A percentile compares a stretch with the other conserved stretches of the same genome.
phyloP scores from a whole-genome alignment of 2,888 invertebrate species.

The Selenia dentaria region DNA sequence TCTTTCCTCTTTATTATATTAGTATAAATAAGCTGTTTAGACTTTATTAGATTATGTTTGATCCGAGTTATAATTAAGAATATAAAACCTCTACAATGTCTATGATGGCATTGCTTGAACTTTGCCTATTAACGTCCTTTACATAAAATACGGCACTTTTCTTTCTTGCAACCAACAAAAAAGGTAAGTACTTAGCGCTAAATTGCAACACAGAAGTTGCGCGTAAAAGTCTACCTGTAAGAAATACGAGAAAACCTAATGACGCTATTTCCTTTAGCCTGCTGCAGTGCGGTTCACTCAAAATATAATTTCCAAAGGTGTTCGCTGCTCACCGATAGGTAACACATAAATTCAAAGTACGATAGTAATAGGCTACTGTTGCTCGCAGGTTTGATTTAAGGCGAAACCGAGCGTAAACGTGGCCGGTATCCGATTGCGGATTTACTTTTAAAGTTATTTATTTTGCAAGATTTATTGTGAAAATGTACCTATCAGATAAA shows the following conservation, averaged over 20 bases:
- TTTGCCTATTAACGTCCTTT: too few relatives aligned
- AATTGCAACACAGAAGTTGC: constrained; percentile 56
- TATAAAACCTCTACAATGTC: too few relatives aligned
- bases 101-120: too few relatives aligned
- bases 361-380: constrained; percentile 69
- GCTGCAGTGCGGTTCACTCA: constrained; percentile 69
- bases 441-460: constrained; percentile 35
- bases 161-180: constrained; percentile 20
- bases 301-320: constrained; percentile 77
- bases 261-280: constrained; percentile 74
- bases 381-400: constrained; percentile 65
- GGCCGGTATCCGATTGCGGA: constrained; percentile 48
- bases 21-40: too few relatives aligned
- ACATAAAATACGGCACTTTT: too few relatives aligned
- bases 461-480: constrained; percentile 12
- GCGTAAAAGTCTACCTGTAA: constrained; percentile 66
- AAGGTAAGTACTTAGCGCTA: constrained; percentile 36
- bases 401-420: constrained; percentile 53
- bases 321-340: constrained; percentile 70
- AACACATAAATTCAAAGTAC: constrained; percentile 75
- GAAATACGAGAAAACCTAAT: constrained; percentile 79
- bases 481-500: too few relatives aligned
- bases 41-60: too few relatives aligned
- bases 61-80: too few relatives aligned
- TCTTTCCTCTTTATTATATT: too few relatives aligned